These are phyloP conservation scores for Metopia argyrocephala DNA, from an alignment of 2,888 invertebrate species.

Conservation along the genomic window DNA sequence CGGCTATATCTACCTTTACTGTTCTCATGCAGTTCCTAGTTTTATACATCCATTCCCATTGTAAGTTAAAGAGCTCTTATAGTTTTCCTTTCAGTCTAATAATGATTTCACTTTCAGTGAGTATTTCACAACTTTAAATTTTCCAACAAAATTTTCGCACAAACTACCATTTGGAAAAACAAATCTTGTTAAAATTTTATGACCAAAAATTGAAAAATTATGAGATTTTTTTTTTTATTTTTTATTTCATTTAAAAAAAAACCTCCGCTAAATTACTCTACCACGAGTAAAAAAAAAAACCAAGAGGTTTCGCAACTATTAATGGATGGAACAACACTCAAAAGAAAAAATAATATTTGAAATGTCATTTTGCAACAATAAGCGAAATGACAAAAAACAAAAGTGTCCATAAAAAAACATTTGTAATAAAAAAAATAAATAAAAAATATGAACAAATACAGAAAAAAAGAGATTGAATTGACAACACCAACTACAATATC, in stretches of 20 bases:
- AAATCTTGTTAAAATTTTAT: constrained; percentile 61
- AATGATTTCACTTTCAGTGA: constrained; percentile 38
- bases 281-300: neutral
- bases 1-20: no score
- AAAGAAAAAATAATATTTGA: constrained; percentile 41
- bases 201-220: constrained; percentile 59
- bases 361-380: constrained; percentile 32
- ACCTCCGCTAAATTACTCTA: constrained; percentile 44
- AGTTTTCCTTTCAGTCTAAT: neutral
- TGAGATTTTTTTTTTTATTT: constrained; percentile 27
- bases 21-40: no score
- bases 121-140: constrained; percentile 2
- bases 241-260: constrained; percentile 47
- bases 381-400: neutral
- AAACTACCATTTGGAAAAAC: constrained; percentile 43
- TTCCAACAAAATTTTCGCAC: constrained; percentile 53
- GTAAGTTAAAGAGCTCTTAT: no score
- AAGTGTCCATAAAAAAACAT: constrained; percentile 6
- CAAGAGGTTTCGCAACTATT: constrained; percentile 52
- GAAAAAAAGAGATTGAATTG: neutral
- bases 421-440: neutral
- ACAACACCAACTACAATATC: constrained; percentile 32
- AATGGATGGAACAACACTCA: constrained; percentile 21
- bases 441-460: constrained; percentile 11
- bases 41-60: no score